Conservation (phyloP, 2,113 vertebrate species). For the Panthera tigris region DNA sequence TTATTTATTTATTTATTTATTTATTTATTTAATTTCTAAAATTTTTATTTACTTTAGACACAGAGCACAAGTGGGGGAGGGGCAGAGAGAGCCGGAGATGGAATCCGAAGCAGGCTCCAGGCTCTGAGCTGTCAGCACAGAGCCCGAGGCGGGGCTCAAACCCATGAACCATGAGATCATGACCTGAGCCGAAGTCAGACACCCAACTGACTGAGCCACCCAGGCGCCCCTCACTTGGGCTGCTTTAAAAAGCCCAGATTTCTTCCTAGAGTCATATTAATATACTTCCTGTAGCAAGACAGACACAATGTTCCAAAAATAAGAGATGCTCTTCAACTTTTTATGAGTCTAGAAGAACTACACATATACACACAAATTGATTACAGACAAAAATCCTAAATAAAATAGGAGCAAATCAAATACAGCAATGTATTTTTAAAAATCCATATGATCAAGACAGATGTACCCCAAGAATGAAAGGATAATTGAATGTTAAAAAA, state of each 20-base stretch:
- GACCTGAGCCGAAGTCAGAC: too few species aligned
- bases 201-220: too few species aligned
- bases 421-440: background rate
- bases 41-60: too few species aligned
- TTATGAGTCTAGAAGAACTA: background rate
- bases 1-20: background rate
- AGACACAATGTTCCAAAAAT: constrained; percentile 10
- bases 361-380: background rate
- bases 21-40: too few species aligned
- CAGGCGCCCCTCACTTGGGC: background rate
- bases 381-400: background rate
- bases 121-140: too few species aligned
- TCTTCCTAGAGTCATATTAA: background rate
- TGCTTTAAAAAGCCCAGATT: background rate
- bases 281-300: background rate
- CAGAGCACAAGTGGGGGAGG: too few species aligned
- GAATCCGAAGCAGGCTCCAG: too few species aligned
- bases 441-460: background rate
- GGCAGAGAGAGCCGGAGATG: too few species aligned
- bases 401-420: background rate
- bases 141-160: too few species aligned
- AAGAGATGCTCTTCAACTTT: background rate
- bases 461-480: background rate
- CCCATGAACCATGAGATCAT: too few species aligned
- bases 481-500: background rate